Evolutionary conservation across 2,797 vertebrate species (phyloP).

Genomic region (Thalassophryne amazonica): DNA sequence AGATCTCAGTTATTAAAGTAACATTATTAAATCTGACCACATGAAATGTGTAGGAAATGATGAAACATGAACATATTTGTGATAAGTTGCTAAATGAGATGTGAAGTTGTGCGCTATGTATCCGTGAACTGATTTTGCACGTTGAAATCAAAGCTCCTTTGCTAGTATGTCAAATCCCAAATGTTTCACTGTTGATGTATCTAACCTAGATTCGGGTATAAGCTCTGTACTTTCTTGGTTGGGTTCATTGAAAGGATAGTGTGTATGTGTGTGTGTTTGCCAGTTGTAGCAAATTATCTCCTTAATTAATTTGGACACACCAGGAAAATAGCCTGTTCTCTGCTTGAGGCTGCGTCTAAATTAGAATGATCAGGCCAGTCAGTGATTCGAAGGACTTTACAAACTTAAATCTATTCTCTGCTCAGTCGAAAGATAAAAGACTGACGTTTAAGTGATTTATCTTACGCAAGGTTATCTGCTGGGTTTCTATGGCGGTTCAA

Average conservation of each 20-base stretch:
- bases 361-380: slow-evolving; percentile 61
- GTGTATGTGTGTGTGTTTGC: slow-evolving; percentile 3
- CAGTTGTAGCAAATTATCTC: slow-evolving; percentile 67
- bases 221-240: slow-evolving; percentile 27
- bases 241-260: slow-evolving; percentile 57
- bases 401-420: slow-evolving; percentile 40
- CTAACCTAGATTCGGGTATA: slow-evolving; percentile 59
- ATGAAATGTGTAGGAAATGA: too few species aligned
- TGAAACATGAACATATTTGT: not conserved
- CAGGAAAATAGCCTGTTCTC: slow-evolving; percentile 63
- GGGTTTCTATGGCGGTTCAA: slow-evolving; percentile 9
- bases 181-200: slow-evolving; percentile 27
- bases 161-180: slow-evolving; percentile 25
- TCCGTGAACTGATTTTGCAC: slow-evolving; percentile 9
- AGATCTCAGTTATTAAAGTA: too few species aligned
- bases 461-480: slow-evolving; percentile 43
- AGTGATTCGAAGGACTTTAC: slow-evolving; percentile 56
- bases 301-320: slow-evolving; percentile 73
- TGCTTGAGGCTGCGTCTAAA: slow-evolving; percentile 69
- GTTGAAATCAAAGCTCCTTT: slow-evolving; percentile 26
- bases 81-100: slow-evolving; percentile 2
- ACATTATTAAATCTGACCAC: too few species aligned
- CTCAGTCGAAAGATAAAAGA: slow-evolving; percentile 23
- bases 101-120: not conserved
- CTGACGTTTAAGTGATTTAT: slow-evolving; percentile 43